Evolutionary conservation across 2,888 invertebrate species (phyloP).

Genomic region (Folsomia manolachei): DNA sequence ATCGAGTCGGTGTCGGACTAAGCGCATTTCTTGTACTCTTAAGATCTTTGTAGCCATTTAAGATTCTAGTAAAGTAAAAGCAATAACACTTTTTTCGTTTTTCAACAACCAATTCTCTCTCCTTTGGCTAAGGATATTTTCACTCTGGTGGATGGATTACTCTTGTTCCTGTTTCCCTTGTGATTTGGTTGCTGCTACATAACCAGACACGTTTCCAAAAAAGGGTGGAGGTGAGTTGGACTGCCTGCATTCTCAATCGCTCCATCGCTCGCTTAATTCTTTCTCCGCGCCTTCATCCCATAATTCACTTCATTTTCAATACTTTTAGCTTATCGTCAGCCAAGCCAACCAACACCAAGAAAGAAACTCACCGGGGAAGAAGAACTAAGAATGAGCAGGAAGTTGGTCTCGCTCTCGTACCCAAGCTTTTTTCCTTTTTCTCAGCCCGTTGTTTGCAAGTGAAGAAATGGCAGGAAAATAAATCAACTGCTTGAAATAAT

Average conservation of each 20-base stretch:
- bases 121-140: neutral
- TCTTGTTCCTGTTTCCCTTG: neutral
- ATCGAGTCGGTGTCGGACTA: too few species aligned
- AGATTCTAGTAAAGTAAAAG: slow-evolving; percentile 3
- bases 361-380: too few species aligned
- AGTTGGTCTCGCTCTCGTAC: neutral
- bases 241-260: neutral
- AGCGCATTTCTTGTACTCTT: neutral
- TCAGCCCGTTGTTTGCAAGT: neutral
- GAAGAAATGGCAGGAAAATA: neutral
- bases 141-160: slow-evolving; percentile 10
- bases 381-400: too few species aligned
- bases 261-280: neutral
- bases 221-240: neutral
- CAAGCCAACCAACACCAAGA: neutral
- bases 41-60: neutral
- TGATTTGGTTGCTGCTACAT: neutral
- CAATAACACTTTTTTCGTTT: slow-evolving; percentile 10
- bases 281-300: neutral
- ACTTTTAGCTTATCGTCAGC: neutral
- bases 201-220: neutral
- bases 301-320: neutral
- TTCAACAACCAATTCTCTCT: too few species aligned
- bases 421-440: neutral
- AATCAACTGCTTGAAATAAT: neutral